Conservation (phyloP, 1,140 invertebrate genomes). For the Drosophila equinoxialis region DNA sequence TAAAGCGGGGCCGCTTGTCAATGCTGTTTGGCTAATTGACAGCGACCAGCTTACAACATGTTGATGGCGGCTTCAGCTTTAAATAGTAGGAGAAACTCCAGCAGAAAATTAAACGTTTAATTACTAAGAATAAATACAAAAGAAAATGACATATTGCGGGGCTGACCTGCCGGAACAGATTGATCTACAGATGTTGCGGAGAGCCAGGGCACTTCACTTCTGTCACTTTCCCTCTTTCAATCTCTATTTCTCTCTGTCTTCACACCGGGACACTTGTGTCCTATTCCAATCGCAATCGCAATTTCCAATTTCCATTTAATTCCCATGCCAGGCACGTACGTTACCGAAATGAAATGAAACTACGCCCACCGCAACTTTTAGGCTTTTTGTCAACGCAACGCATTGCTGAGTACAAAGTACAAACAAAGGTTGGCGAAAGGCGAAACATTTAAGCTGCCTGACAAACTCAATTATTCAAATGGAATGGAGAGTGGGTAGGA, state of each 20-base stretch:
- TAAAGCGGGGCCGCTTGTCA: constrained; percentile 54
- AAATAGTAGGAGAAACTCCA: not conserved
- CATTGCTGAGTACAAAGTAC: constrained; percentile 2
- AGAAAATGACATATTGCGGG: constrained; percentile 16
- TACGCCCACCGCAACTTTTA: constrained; percentile 51
- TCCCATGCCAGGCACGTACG: constrained; percentile 59
- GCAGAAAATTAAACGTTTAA: constrained; percentile 65
- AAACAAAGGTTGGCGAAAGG: constrained; percentile 56
- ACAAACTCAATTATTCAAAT: constrained; percentile 77
- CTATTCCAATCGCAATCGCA: constrained; percentile 48
- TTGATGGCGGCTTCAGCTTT: constrained; percentile 21
- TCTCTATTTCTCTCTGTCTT: too few relatives aligned
- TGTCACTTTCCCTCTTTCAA: not conserved
- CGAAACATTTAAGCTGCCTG: constrained; percentile 64
- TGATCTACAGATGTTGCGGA: constrained; percentile 44
- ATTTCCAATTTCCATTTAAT: constrained; percentile 26
- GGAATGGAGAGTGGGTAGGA: not conserved
- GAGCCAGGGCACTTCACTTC: not conserved
- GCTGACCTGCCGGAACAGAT: constrained; percentile 55
- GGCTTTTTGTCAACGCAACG: constrained; percentile 15
- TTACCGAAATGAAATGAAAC: constrained; percentile 72
- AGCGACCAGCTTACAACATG: constrained; percentile 38
- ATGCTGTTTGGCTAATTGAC: constrained; percentile 60
- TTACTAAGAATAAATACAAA: constrained; percentile 57
- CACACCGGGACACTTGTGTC: constrained; percentile 8